phyloP scores from a whole-genome alignment of 2,113 vertebrate species.

The Nettapus auritus region DNA sequence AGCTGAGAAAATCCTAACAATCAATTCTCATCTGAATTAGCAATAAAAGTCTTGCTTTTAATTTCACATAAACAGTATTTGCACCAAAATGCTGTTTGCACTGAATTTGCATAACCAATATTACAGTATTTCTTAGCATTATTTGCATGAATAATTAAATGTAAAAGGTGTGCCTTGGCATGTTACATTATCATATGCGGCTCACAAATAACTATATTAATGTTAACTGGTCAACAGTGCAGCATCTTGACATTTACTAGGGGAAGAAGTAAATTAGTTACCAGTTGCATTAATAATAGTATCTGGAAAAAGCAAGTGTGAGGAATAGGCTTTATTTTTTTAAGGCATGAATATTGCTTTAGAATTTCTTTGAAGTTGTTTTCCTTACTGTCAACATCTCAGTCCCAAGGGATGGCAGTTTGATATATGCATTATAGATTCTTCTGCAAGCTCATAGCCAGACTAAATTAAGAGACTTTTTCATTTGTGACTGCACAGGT shows the following conservation, averaged over 20 bases:
- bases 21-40: not conserved
- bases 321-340: not conserved
- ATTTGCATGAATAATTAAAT: conserved; percentile 29
- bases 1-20: not conserved
- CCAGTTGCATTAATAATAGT: not conserved
- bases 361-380: not conserved
- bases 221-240: not conserved
- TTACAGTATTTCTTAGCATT: not conserved
- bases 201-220: not conserved
- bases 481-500: not conserved
- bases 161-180: not conserved
- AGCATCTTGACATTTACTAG: not conserved
- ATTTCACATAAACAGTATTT: not conserved
- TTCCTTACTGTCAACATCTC: not conserved
- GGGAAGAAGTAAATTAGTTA: not conserved
- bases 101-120: not conserved
- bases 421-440: not conserved
- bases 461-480: not conserved
- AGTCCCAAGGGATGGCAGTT: not conserved
- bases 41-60: not conserved
- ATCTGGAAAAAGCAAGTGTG: not conserved
- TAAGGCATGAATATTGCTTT: not conserved
- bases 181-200: not conserved
- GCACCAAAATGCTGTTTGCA: not conserved
- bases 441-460: not conserved